phyloP scores from a whole-genome alignment of 1,140 invertebrate species.

The Cyclina sinensis region DNA sequence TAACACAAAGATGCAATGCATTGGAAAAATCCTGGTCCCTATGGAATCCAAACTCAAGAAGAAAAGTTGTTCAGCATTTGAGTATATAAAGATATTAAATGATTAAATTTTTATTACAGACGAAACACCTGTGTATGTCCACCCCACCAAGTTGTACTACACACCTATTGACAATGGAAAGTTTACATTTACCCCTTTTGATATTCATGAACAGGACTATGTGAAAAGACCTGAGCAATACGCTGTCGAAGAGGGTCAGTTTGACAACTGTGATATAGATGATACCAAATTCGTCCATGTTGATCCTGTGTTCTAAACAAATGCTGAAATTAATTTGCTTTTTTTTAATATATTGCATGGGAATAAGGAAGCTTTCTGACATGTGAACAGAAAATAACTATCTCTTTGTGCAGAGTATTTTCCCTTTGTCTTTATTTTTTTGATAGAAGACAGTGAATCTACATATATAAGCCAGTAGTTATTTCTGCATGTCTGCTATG shows the following conservation, averaged over 20 bases:
- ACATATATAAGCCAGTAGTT: too few relatives aligned
- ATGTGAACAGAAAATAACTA: too few relatives aligned
- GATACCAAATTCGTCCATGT: constrained; percentile 26
- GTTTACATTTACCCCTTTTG: constrained; percentile 55
- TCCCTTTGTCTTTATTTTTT: too few relatives aligned
- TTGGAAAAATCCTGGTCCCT: too few relatives aligned
- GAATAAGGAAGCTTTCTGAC: too few relatives aligned
- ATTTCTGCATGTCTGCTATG: too few relatives aligned
- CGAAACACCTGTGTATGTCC: neutral
- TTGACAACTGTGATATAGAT: constrained; percentile 61
- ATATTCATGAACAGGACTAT: constrained; percentile 56
- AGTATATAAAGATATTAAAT: too few relatives aligned
- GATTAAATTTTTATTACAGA: constrained; percentile 3
- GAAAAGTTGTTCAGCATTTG: too few relatives aligned
- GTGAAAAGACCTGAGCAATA: constrained; percentile 54
- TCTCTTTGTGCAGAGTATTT: too few relatives aligned
- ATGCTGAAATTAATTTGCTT: neutral
- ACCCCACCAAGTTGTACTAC: constrained; percentile 40
- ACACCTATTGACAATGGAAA: constrained; percentile 23
- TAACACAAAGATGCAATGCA: too few relatives aligned
- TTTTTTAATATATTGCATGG: neutral
- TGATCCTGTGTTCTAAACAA: constrained; percentile 32
- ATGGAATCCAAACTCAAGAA: too few relatives aligned
- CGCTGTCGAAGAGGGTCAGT: constrained; percentile 46
- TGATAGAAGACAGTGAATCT: too few relatives aligned